These are phyloP conservation scores for Lucinisca nassula DNA, from an alignment of 2,888 invertebrate genomes.

Conservation along the genomic window DNA sequence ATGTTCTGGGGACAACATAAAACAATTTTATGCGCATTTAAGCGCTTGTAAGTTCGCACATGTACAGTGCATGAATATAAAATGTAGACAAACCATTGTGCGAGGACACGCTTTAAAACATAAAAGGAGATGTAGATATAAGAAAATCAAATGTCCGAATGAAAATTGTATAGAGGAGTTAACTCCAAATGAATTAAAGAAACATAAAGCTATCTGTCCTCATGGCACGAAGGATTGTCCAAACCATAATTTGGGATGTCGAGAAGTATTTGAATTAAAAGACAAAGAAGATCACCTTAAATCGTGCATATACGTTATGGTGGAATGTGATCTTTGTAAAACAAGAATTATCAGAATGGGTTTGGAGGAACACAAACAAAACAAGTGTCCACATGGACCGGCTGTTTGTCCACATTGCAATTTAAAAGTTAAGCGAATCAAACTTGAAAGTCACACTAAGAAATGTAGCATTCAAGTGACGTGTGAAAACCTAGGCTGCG, in stretches of 20 bases:
- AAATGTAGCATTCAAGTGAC: background rate
- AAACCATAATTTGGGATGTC: constrained; percentile 47
- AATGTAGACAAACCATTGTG: background rate
- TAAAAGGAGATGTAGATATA: constrained; percentile 24
- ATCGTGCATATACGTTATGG: constrained; percentile 27
- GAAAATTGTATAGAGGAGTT: constrained; percentile 22
- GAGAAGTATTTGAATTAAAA: constrained; percentile 9
- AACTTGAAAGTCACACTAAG: background rate
- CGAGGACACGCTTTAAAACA: constrained; percentile 18
- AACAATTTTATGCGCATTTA: constrained; percentile 24
- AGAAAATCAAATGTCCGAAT: constrained; percentile 32
- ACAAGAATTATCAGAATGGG: constrained; percentile 15
- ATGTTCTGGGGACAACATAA: constrained; percentile 16
- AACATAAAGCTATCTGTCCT: constrained; percentile 37
- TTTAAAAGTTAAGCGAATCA: background rate
- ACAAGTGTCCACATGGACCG: background rate
- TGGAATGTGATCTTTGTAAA: constrained; percentile 36
- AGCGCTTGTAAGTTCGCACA: constrained; percentile 32
- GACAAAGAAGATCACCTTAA: constrained; percentile 40
- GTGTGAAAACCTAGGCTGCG: constrained; percentile 1
- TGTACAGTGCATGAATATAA: constrained; percentile 11
- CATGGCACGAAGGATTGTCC: constrained; percentile 29
- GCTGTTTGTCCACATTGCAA: background rate
- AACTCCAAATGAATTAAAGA: constrained; percentile 15
- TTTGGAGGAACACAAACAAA: constrained; percentile 21